Base-by-base conservation (phyloP, 2,888 invertebrate genomes). In the Oeneis ivallda region DNA sequence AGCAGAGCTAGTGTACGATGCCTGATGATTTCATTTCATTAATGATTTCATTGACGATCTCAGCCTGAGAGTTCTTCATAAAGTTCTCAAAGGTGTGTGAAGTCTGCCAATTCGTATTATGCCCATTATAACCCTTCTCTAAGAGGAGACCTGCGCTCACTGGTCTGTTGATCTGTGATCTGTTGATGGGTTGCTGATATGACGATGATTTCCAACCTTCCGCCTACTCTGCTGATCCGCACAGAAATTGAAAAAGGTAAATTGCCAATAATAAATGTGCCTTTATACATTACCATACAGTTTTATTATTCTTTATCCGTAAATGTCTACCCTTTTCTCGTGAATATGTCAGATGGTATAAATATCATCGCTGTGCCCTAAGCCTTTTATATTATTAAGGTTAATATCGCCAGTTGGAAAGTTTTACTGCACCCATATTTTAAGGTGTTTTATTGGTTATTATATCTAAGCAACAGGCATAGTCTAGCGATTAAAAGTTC, bases 241-340 rank as follows among this genome's bases (percentile, higher is more conserved):
- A 52, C 32, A 52, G 0, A 26, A 17, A 47, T 17, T 15, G 34
- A 10, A 37, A 54, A 37, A 37, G 47, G 47, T 58, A 58, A 34
- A 10, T 34, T 47, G 17, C 47, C 47, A 37, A 59, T 59, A 47
- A 59, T 49, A 59, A 59, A 59, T 43, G 37, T 11, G 32, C 59
- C 54, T 54, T 54, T 54, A 59, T 13, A 47, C 59, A 45, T 59
- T 37, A 34, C 57, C 43, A 26, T 57, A 57, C 45, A 50, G 37
- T 60, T 60, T 60, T 59, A 59, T 34, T 58, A 47, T 34, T 60
- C 49, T 39, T 60, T 60, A 50, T 60, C 49, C 49, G 19, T 60
- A 60, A 49, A 60, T 60, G 60, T 60, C 60, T 49, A 60, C 60
- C 60, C 49, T 60, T 39, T 50, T 60, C 60, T 60, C 60, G 17